Evolutionary conservation across 2,797 vertebrate species (phyloP).

Genomic region (Hyperoplus immaculatus): DNA sequence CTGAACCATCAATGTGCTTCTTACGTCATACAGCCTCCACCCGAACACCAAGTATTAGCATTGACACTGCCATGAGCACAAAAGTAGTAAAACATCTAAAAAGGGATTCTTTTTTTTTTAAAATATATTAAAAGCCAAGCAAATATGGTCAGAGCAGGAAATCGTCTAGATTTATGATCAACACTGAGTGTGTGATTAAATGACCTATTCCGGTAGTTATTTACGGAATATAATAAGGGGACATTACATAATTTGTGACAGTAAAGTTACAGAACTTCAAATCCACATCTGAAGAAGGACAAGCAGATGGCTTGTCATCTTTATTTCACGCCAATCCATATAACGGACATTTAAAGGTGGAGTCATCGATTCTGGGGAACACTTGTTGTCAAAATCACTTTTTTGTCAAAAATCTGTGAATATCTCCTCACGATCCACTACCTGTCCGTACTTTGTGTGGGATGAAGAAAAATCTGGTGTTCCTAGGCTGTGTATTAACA

Average conservation of each 20-base stretch:
- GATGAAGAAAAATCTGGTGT: no score
- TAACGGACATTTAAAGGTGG: background rate
- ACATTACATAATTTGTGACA: background rate
- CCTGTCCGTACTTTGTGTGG: no score
- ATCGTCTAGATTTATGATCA: background rate
- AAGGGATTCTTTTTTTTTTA: background rate
- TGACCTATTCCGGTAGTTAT: background rate
- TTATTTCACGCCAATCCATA: background rate
- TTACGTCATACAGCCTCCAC: background rate
- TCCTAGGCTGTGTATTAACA: no score
- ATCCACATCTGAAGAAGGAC: background rate
- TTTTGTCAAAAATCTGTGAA: no score
- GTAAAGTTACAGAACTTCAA: background rate
- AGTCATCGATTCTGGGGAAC: no score
- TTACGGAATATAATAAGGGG: constrained; percentile 17
- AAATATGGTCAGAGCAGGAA: background rate
- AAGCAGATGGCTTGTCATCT: background rate
- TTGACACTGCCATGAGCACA: background rate
- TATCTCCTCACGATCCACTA: no score
- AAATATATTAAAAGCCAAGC: background rate
- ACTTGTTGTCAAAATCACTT: no score
- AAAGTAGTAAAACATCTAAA: background rate
- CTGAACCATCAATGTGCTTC: background rate
- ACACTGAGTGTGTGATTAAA: background rate
- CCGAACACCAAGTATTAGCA: background rate